Percentiles rank a stretch among this genome's conserved stretches.
phyloP scores from a whole-genome alignment of 1,140 invertebrate genomes.

The Papilio dardanus region DNA sequence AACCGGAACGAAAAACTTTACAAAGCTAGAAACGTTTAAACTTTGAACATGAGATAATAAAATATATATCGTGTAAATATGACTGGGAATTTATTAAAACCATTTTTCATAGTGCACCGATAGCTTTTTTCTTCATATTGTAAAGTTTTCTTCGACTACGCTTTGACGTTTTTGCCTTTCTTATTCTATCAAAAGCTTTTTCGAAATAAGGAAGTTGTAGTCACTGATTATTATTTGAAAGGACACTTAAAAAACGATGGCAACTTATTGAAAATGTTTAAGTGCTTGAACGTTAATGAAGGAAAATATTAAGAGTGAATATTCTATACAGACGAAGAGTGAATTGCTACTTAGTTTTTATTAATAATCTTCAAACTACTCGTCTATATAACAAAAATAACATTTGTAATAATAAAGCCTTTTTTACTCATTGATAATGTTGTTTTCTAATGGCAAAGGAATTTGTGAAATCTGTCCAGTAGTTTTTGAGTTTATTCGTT shows the following conservation, averaged over 20 bases:
- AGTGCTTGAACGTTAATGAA: not conserved
- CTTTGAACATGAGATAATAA: not conserved
- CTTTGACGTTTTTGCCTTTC: not conserved
- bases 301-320: not conserved
- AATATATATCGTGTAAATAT: not conserved
- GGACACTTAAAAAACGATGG: not conserved
- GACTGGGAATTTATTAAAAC: not conserved
- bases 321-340: not conserved
- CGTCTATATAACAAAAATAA: not conserved
- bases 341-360: not conserved
- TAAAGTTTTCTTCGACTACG: slow-evolving; percentile 1
- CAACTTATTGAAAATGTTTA: too few species aligned
- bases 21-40: not conserved
- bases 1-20: not conserved
- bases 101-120: not conserved
- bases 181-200: not conserved
- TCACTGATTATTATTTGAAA: not conserved
- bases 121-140: not conserved
- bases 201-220: not conserved
- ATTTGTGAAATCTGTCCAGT: too few species aligned
- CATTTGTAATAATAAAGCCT: not conserved
- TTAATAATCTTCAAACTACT: not conserved
- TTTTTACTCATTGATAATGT: too few species aligned
- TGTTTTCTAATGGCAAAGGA: too few species aligned
- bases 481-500: too few species aligned